Base-by-base conservation (phyloP, 2,797 vertebrate species). In the Neosilurus mollespiculum region DNA sequence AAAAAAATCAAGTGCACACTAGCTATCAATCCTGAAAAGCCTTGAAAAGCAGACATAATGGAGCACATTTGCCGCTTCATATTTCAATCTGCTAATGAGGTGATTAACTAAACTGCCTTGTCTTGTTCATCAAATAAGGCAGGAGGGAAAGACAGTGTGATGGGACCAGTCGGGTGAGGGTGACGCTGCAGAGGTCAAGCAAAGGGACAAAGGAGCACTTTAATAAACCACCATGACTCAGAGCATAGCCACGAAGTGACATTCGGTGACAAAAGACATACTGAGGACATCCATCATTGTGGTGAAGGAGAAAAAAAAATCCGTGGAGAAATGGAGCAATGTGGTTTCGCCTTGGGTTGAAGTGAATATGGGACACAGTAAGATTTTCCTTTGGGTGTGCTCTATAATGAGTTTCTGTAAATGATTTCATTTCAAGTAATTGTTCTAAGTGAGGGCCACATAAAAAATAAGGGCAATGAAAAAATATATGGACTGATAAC, bases 31-130 rank as follows among this genome's bases (percentile, higher is more conserved):
- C 84, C 71, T 82, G 56, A 82, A 79, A 85, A 87, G 81, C 81
- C 76, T 86, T 86, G 84, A 81, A 86, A 76, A 37, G 18, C 30
- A 87, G 86, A 81, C 69, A 84, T 84, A 81, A 78, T 66, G 62
- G 83, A 82, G 80, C 84, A 77, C 72, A 85, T 87, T 83, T 81
- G 49, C 78, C 22, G 84, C 84, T 84, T 87, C 87, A 90, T 89
- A 83, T 89, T 85, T 89, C 89, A 89, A 87, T 88, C 87, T 78
- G 84, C 81, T 88, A 89, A 88, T 83, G 86, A 88, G 72, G 71
- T 84, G 86, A 90, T 91, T 88, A 90, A 89, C 87, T 90, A 87
- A 87, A 90, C 83, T 69, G 66, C 85, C 86, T 88, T 83, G 82
- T 88, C 89, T 82, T 87, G 87, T 85, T 83, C 83, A 86, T 84